Base-by-base conservation (phyloP, 2,113 vertebrate genomes). In the Neogale vison region DNA sequence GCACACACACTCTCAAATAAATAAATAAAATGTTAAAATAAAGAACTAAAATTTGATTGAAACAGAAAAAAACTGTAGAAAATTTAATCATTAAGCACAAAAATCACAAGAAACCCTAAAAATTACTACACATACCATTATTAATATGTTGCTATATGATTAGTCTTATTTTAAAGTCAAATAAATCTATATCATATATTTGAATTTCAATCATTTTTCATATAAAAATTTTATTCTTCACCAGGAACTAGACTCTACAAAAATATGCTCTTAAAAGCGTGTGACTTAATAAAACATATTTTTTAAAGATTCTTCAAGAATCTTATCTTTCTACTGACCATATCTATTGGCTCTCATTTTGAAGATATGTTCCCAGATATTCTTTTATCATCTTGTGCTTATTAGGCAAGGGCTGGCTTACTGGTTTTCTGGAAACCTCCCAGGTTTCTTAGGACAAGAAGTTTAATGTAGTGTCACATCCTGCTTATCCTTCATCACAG, bases 151-250 rank as follows among this genome's bases (percentile, higher is more conserved):
- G 42, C 29, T 71, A 92, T 59, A 55, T 7, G 65, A 2, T 57
- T 85, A 88, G 31, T 96, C 21, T 87, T 26, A 76, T n/a, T 91
- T 86, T 88, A 65, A 90, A 85, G 55, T n/a, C 7, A 88, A 79
- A 42, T 72, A 84, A 79, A n/a, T 72, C 72, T 47, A 34, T 50
- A 52, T 69, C 83, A 83, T 52, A 39, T 20, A 71, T 23, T 74
- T 80, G 50, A 18, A 69, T 42, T 88, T 79, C 29, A 92, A 63
- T 72, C 12, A 59, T 61, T 84, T 95, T 93, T 93, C 79, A 42
- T 45, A 80, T 63, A 52, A 94, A 94, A 86, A 77, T 59, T 31
- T 39, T 21, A 84, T 79, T 95, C 59, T 89, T 87, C 17, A 94
- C 10, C 6, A 94, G 29, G n/a, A 59, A 72, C 67, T n/a, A 92